Conservation (phyloP, 2,113 vertebrate species). For the Takifugu bimaculatus region DNA sequence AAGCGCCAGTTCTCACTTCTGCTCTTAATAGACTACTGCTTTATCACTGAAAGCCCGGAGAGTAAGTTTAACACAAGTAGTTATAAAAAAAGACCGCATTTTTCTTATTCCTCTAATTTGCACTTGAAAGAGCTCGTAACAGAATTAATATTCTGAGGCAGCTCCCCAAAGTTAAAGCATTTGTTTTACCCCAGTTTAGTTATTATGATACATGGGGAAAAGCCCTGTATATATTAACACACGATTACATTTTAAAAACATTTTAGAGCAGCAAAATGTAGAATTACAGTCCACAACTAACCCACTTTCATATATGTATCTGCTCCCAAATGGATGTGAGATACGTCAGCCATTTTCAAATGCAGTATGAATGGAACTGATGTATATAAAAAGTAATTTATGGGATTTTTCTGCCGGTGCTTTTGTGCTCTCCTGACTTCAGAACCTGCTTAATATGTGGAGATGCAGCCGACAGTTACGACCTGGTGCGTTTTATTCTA, state of each 20-base stretch:
- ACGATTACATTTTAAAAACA: slow-evolving; percentile 7
- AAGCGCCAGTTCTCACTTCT: slow-evolving; percentile 31
- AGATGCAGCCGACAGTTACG: no score
- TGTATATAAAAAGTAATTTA: no score
- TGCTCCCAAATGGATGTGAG: no score
- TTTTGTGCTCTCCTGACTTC: no score
- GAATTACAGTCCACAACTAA: no score
- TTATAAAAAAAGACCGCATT: not conserved
- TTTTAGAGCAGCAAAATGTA: not conserved
- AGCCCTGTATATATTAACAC: slow-evolving; percentile 15
- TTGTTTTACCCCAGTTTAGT: slow-evolving; percentile 33
- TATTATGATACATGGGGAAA: slow-evolving; percentile 23
- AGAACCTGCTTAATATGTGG: no score
- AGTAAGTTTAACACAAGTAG: not conserved
- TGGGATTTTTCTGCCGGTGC: no score
- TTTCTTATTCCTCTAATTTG: slow-evolving; percentile 27
- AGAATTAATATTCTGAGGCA: slow-evolving; percentile 36
- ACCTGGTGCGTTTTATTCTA: no score
- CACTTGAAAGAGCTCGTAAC: slow-evolving; percentile 35
- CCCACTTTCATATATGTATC: no score
- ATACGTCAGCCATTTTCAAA: no score
- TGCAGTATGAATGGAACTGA: no score
- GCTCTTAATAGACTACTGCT: slow-evolving; percentile 22
- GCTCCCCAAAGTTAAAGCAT: slow-evolving; percentile 37
- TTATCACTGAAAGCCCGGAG: not conserved